Base-by-base conservation (phyloP, 1,140 invertebrate species). In the Euwallacea similis region DNA sequence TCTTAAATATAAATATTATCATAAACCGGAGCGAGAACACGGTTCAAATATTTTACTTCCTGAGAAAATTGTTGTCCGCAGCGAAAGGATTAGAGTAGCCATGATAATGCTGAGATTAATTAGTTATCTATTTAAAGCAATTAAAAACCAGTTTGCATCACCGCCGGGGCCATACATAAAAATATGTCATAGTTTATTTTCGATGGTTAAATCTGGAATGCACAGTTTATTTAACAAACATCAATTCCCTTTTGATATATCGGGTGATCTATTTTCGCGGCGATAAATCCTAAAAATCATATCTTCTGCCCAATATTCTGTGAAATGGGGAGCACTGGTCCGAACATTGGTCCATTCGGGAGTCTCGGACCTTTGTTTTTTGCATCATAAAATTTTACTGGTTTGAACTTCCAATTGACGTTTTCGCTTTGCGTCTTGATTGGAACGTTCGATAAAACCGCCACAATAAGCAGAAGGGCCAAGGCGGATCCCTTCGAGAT, bases 301-400 rank as follows among this genome's bases (percentile, higher is more conserved):
- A 62, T 62, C 60, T 62, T 62, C 42, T 46, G 60, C 42, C n/a
- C 60, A 62, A 44, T 62, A 62, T 62, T 62, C 60, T 46, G 60
- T 62, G 60, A 62, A 62, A 62, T 62, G 41, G 60, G 42, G 60
- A 62, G 42, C 33, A 59, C 33, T 59, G 56, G 11, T 42, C 60
- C 10, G 9, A 16, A 62, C 21, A 62, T 62, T 59, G 56, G 21
- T 62, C 60, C 41, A 15, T 46, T 46, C 60, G 42, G 43, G 13
- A 62, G 41, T 44, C 42, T 9, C 54, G 13, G 60, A 16, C 43
- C 60, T 41, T 60, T 41, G 21, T 60, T 62, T 62, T 62, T 42
- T 44, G 42, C 54, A 9, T 42, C 42, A 15, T 62, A 46, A 62
- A 46, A 62, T 62, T 62, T 62, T 62, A 62, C 42, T 62, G 42